These are phyloP conservation scores for Neosilurus mollespiculum DNA, from an alignment of 2,797 vertebrate species.

Conservation along the genomic window DNA sequence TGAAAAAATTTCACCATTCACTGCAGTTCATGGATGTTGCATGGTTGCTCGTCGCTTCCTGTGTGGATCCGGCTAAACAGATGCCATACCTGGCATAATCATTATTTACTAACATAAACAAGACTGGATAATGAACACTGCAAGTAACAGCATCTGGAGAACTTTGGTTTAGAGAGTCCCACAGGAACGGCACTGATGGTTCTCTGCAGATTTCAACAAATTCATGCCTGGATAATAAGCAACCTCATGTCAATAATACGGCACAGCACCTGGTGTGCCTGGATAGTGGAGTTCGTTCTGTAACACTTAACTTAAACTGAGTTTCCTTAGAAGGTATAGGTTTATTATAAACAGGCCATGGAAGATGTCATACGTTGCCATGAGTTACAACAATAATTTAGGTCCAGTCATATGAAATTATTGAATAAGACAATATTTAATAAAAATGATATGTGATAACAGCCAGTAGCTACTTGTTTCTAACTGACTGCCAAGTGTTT, in stretches of 20 bases:
- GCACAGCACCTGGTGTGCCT: neutral
- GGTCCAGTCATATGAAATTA: neutral
- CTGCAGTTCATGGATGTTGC: too few species aligned
- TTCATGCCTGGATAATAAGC: conserved; percentile 10
- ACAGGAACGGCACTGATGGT: neutral
- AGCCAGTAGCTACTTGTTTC: neutral
- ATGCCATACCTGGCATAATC: conserved; percentile 4
- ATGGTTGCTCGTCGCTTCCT: too few species aligned
- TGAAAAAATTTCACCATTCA: too few species aligned
- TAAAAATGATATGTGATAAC: neutral
- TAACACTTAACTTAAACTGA: neutral
- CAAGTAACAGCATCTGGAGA: conserved; percentile 35
- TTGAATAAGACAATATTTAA: neutral
- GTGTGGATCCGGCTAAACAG: neutral
- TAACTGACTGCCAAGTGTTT: neutral
- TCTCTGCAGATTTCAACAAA: neutral
- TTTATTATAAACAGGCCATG: neutral
- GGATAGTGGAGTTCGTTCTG: neutral
- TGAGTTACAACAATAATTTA: neutral
- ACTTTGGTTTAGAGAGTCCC: conserved; percentile 17
- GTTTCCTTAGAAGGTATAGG: neutral
- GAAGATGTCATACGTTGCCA: neutral
- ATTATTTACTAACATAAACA: conserved; percentile 32
- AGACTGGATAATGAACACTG: conserved; percentile 29
- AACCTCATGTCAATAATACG: neutral